Base-by-base conservation (phyloP, 2,113 vertebrate species). In the Psephotus haematonotus region DNA sequence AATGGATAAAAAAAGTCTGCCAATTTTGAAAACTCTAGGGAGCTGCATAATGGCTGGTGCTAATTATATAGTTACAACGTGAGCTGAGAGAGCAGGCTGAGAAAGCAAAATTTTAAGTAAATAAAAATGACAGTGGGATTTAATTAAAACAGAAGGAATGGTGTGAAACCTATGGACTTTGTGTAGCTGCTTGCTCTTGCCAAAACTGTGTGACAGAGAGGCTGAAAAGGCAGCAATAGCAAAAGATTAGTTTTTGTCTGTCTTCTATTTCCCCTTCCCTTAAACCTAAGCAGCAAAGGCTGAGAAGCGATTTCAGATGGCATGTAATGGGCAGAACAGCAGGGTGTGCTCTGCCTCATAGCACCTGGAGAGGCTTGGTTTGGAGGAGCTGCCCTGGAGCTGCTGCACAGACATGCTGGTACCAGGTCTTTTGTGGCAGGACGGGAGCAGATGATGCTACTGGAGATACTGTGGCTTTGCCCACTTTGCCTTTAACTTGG, bases 81-180 rank as follows among this genome's bases (percentile, higher is more conserved):
- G 76, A 88, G 81, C 47, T 37, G 81, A n/a, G 67, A 0, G 8
- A 69, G 82, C 65, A 52, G 77, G 20, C 53, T 64, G 80, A 75
- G 69, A 50, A 41, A 52, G 57, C 55, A 74, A 50, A 70, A 41
- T 41, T 62, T 60, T 28, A 25, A 70, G 85, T 50, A 87, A 93
- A 84, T 79, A 89, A 79, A 93, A 92, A 44, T 31, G 62, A 49
- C 41, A 15, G 55, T 55, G 77, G 62, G 71, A 27, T 92, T 91
- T 93, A 69, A 86, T 92, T 79, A 89, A 88, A 71, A 9, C 29
- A 82, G 62, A 78, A 75, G 77, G 72, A 92, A 46, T 68, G 27
- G 41, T 0, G 2, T 39, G 65, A 63, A 82, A 86, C 82, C 77
- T 11, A 28, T 59, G 77, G 52, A n/a, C 60, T 74, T 68, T 24